These are phyloP conservation scores for Pollenia griseotomentosa DNA, from an alignment of 2,888 invertebrate species.

Conservation along the genomic window DNA sequence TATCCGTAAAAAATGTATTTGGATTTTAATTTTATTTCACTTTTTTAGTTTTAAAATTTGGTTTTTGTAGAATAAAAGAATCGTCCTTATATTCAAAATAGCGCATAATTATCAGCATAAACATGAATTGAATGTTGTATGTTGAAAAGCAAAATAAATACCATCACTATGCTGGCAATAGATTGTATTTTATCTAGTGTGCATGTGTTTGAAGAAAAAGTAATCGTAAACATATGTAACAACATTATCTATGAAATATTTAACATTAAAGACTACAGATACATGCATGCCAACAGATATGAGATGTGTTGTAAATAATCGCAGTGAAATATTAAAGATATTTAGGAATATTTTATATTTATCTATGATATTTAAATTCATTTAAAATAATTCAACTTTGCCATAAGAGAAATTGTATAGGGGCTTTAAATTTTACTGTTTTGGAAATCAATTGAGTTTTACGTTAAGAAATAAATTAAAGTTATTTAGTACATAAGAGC, in stretches of 20 bases:
- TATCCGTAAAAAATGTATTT: not conserved
- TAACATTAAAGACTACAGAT: not conserved
- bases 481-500: too few relatives aligned
- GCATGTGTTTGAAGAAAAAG: not conserved
- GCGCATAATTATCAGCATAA: slow-evolving; percentile 45
- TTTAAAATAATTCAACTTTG: not conserved
- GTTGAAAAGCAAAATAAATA: not conserved
- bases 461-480: too few relatives aligned
- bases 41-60: slow-evolving; percentile 4
- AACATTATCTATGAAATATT: slow-evolving; percentile 16
- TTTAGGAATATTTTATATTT: not conserved
- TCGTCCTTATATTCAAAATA: slow-evolving; percentile 25
- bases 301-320: too few relatives aligned
- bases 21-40: not conserved
- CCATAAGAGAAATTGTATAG: not conserved
- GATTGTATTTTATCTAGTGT: not conserved
- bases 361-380: too few relatives aligned
- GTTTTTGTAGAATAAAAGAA: not conserved
- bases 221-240: slow-evolving; percentile 2
- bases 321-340: not conserved
- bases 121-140: slow-evolving; percentile 3
- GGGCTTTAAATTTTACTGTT: too few relatives aligned
- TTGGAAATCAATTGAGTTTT: too few relatives aligned
- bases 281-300: not conserved
- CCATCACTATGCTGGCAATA: slow-evolving; percentile 3